Percentiles rank a stretch among this genome's conserved stretches.
phyloP scores from a whole-genome alignment of 2,797 vertebrate species.

The Columba guinea region DNA sequence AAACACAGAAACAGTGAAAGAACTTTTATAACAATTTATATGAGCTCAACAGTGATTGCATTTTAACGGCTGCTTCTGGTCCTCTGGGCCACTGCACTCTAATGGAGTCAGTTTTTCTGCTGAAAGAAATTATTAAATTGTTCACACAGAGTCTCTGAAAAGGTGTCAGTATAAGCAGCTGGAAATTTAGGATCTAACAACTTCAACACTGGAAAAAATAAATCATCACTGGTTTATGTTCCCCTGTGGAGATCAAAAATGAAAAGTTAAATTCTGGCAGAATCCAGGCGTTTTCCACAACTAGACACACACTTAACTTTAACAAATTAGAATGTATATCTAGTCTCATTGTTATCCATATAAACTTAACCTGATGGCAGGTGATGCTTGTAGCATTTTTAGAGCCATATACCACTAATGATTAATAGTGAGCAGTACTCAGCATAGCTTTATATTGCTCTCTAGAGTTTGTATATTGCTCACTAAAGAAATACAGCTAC shows the following conservation, averaged over 20 bases:
- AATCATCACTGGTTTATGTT: conserved; percentile 18
- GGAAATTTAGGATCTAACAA: conserved; percentile 68
- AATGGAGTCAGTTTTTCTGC: conserved; percentile 53
- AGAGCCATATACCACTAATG: background rate
- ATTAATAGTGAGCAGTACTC: background rate
- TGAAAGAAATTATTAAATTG: conserved; percentile 48
- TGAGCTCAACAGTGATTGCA: conserved; percentile 30
- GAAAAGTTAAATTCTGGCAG: conserved; percentile 39
- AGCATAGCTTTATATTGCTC: background rate
- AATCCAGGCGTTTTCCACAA: conserved; percentile 47
- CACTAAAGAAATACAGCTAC: background rate
- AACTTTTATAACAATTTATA: conserved; percentile 61
- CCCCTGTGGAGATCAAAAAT: conserved; percentile 32
- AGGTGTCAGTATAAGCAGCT: conserved; percentile 48
- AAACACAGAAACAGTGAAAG: conserved; percentile 51
- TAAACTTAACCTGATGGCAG: background rate
- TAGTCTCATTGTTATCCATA: conserved; percentile 50
- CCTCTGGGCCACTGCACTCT: conserved; percentile 49
- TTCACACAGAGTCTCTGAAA: conserved; percentile 56
- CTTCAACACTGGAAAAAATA: conserved; percentile 22
- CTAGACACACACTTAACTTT: conserved; percentile 26
- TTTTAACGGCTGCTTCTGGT: conserved; percentile 63
- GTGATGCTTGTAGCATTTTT: background rate
- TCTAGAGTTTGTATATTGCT: background rate
- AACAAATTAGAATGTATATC: conserved; percentile 29